These are phyloP conservation scores for Nesogale talazaci DNA, from an alignment of 2,113 vertebrate genomes.

Conservation along the genomic window DNA sequence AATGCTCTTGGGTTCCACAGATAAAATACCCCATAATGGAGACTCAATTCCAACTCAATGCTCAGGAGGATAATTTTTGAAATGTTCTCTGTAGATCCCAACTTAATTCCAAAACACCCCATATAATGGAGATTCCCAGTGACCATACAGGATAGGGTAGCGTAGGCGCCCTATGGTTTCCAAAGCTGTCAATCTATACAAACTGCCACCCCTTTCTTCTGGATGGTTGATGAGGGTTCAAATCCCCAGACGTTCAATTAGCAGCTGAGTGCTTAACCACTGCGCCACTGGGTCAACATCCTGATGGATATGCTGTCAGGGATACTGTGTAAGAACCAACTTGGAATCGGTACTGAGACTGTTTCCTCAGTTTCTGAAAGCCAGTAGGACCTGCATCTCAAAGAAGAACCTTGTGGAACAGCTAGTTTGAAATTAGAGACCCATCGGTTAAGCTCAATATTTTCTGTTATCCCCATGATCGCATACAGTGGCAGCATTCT, in stretches of 20 bases:
- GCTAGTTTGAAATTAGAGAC: too few species aligned
- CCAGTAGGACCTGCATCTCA: not conserved
- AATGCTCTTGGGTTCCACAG: not conserved
- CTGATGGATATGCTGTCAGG: not conserved
- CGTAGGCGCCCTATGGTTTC: not conserved
- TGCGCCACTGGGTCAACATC: not conserved
- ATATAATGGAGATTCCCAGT: not conserved
- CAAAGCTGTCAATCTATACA: not conserved
- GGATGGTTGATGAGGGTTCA: not conserved
- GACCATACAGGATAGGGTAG: not conserved
- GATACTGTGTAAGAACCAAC: not conserved
- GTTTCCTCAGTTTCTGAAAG: slow-evolving; percentile 22
- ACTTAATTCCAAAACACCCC: too few species aligned
- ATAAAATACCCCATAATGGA: not conserved
- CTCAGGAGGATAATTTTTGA: too few species aligned
- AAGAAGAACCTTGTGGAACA: not conserved
- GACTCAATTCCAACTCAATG: not conserved
- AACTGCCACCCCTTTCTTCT: not conserved
- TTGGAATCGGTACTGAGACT: not conserved
- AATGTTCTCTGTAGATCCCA: too few species aligned
- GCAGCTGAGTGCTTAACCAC: not conserved
- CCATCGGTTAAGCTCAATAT: slow-evolving; percentile 18
- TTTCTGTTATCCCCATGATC: not conserved
- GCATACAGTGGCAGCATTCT: slow-evolving; percentile 10
- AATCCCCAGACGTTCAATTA: not conserved